Evolutionary conservation across 2,113 vertebrate genomes (phyloP).

Genomic region (Tachysurus fulvidraco): DNA sequence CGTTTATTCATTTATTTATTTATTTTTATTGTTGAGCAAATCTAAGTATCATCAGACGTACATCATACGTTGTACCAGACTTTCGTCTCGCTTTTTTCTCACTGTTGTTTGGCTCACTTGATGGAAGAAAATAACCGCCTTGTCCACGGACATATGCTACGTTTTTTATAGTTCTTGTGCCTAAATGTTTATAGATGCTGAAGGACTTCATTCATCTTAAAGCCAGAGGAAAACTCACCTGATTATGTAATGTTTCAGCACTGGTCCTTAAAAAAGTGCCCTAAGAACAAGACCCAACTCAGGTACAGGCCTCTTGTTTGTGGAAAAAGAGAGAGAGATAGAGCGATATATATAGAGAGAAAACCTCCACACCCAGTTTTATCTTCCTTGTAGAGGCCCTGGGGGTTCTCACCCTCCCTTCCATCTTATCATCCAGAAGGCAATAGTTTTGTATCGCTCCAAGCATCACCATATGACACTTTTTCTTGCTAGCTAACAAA

Average conservation of each 20-base stretch:
- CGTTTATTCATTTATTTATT: not conserved
- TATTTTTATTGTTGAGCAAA: not conserved
- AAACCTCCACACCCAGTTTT: slow-evolving; percentile 9
- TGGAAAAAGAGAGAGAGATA: not conserved
- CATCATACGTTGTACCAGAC: not conserved
- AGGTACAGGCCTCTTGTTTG: not conserved
- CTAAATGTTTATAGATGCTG: not conserved
- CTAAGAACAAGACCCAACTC: not conserved
- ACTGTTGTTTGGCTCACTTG: not conserved
- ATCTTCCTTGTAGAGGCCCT: slow-evolving; percentile 11
- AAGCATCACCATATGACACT: slow-evolving; percentile 53
- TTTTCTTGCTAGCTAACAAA: slow-evolving; percentile 45
- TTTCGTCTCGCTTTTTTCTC: not conserved
- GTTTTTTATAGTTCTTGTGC: not conserved
- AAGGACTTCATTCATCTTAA: not conserved
- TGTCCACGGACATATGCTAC: not conserved
- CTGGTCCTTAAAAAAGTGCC: not conserved
- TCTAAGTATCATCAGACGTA: not conserved
- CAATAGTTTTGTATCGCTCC: slow-evolving; percentile 46
- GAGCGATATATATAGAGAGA: not conserved
- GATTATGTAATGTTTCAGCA: slow-evolving; percentile 3
- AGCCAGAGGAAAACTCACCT: not conserved
- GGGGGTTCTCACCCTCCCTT: slow-evolving; percentile 27
- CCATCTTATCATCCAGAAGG: slow-evolving; percentile 44
- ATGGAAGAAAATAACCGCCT: not conserved